Conservation (phyloP, 2,888 invertebrate species). For the Ryuthela nishihirai region DNA sequence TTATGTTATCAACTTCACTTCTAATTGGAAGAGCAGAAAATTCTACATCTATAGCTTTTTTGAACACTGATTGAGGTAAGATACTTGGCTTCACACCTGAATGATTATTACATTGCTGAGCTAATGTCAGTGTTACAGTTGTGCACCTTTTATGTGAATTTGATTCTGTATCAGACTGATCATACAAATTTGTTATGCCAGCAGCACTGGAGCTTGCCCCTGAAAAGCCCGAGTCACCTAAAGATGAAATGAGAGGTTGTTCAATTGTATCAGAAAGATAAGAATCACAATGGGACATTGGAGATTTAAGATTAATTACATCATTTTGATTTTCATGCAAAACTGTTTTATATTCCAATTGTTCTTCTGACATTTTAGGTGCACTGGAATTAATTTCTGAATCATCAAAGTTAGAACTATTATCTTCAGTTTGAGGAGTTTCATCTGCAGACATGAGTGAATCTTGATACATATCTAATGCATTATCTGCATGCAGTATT, state of each 20-base stretch:
- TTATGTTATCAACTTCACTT: slow-evolving; percentile 4
- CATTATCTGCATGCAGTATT: slow-evolving; percentile 14
- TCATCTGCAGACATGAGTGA: slow-evolving; percentile 7
- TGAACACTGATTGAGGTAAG: slow-evolving; percentile 23
- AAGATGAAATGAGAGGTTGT: neutral
- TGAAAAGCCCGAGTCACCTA: neutral
- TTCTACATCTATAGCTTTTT: slow-evolving; percentile 33
- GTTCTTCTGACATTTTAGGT: neutral
- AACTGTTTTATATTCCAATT: neutral
- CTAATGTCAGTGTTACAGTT: neutral
- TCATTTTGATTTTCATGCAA: neutral
- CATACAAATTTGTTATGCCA: neutral
- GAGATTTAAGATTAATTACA: neutral
- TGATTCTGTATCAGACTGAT: neutral
- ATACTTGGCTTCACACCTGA: neutral
- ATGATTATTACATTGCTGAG: neutral
- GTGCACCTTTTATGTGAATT: neutral
- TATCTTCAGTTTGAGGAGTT: neutral
- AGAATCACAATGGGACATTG: neutral
- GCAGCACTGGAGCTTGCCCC: too few species aligned
- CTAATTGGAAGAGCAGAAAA: slow-evolving; percentile 31
- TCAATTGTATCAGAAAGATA: slow-evolving; percentile 3
- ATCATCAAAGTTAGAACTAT: neutral
- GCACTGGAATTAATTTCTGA: neutral
- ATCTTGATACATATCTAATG: slow-evolving; percentile 13